These are phyloP conservation scores for Eublepharis macularius DNA, from an alignment of 2,113 vertebrate species.

Conservation along the genomic window DNA sequence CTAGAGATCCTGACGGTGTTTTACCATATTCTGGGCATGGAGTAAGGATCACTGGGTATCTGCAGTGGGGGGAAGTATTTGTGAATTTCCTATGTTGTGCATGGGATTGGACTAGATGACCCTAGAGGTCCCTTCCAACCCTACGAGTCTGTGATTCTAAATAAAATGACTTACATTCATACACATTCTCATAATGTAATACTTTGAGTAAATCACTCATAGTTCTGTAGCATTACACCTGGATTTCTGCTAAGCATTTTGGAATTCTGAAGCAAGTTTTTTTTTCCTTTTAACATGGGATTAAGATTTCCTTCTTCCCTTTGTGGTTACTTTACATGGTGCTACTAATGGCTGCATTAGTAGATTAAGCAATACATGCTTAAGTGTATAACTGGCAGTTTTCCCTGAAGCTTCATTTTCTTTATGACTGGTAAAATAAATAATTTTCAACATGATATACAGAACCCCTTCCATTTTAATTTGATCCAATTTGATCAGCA, in stretches of 20 bases:
- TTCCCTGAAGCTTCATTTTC: background rate
- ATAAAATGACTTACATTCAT: no score
- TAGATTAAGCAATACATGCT: background rate
- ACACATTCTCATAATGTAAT: background rate
- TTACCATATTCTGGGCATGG: no score
- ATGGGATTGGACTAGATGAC: no score
- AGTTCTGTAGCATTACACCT: background rate
- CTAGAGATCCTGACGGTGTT: no score
- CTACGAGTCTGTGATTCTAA: no score
- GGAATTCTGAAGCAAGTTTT: background rate
- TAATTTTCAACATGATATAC: background rate
- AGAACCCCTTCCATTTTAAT: background rate
- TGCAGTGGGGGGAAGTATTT: no score
- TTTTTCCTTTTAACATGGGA: background rate
- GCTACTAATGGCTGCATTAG: background rate
- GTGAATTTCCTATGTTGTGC: no score
- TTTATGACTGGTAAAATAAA: constrained; percentile 2
- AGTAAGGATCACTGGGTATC: no score
- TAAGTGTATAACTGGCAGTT: constrained; percentile 11
- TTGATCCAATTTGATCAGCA: background rate
- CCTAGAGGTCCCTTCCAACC: no score
- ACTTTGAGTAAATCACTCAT: background rate
- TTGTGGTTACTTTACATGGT: background rate
- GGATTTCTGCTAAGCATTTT: background rate
- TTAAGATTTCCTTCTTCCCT: background rate